phyloP scores from a whole-genome alignment of 2,797 vertebrate genomes.

The Luscinia luscinia region DNA sequence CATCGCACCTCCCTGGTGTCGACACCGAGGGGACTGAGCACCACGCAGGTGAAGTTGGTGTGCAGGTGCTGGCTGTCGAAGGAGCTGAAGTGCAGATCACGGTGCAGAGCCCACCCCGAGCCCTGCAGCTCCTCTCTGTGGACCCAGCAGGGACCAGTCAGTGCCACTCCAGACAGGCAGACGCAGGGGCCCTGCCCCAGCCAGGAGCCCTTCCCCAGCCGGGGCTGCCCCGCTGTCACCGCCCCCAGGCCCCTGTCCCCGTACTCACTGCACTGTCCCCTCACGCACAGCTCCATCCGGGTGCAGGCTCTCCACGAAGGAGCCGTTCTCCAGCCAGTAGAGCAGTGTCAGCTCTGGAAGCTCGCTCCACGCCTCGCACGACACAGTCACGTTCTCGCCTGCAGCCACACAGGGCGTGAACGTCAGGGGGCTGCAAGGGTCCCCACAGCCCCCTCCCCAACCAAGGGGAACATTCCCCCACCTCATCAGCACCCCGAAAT shows the following conservation, averaged over 20 bases:
- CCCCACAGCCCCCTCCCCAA: fast-evolving
- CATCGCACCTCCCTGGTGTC: background rate
- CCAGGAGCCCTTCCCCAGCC: fast-evolving
- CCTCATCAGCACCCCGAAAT: background rate
- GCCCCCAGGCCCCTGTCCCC: background rate
- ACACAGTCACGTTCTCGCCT: background rate
- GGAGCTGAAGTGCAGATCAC: background rate
- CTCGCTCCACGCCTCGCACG: background rate
- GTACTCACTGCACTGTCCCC: constrained; percentile 4
- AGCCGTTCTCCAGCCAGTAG: constrained; percentile 29
- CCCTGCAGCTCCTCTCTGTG: background rate
- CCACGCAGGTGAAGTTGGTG: constrained; percentile 45
- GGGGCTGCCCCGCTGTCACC: fast-evolving
- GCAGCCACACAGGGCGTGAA: fast-evolving
- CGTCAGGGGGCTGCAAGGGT: background rate
- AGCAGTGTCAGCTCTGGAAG: constrained; percentile 14
- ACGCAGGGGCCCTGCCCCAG: background rate
- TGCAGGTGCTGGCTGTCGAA: background rate
- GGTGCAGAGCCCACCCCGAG: background rate
- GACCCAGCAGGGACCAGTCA: fast-evolving
- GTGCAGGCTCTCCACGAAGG: constrained; percentile 15
- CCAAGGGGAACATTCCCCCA: background rate
- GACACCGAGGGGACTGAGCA: background rate
- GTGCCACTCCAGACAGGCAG: fast-evolving
- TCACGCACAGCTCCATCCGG: background rate